phyloP scores from a whole-genome alignment of 1,140 invertebrate species.

The Lordiphosa stackelbergi region DNA sequence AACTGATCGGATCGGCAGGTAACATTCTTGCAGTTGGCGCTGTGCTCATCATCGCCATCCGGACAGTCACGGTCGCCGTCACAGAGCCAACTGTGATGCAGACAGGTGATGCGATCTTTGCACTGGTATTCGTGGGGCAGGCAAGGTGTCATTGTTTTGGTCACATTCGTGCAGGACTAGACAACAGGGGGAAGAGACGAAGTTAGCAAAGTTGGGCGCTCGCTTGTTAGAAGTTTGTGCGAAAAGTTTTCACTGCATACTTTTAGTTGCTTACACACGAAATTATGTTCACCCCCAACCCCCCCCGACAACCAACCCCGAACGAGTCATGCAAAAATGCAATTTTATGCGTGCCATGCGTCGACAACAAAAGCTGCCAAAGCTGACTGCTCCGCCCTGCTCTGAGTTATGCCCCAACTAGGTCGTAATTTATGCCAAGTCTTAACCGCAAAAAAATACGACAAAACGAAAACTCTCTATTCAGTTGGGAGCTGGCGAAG shows the following conservation, averaged over 20 bases:
- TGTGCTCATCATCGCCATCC: slow-evolving; percentile 87
- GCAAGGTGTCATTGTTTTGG: slow-evolving; percentile 80
- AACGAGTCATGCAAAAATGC: slow-evolving; percentile 53
- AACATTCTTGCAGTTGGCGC: slow-evolving; percentile 83
- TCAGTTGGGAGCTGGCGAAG: background rate
- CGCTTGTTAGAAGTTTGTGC: slow-evolving; percentile 37
- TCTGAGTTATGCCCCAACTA: slow-evolving; percentile 66
- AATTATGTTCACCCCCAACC: slow-evolving; percentile 38
- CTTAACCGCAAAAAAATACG: slow-evolving; percentile 16
- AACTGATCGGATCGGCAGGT: slow-evolving; percentile 91
- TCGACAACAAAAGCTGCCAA: slow-evolving; percentile 74
- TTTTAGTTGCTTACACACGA: slow-evolving; percentile 52
- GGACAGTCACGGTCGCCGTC: slow-evolving; percentile 91
- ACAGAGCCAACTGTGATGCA: slow-evolving; percentile 90
- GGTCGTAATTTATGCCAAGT: slow-evolving; percentile 63
- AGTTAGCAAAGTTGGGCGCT: slow-evolving; percentile 1
- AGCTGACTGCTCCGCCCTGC: slow-evolving; percentile 58
- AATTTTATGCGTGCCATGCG: slow-evolving; percentile 72
- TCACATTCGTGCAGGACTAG: slow-evolving; percentile 80
- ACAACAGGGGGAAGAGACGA: background rate
- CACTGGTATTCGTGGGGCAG: slow-evolving; percentile 89
- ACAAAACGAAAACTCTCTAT: background rate
- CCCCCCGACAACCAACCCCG: background rate
- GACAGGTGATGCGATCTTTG: slow-evolving; percentile 89
- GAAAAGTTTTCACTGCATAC: slow-evolving; percentile 46